Evolutionary conservation across 2,888 invertebrate genomes (phyloP).

Genomic region (Itoplectis maculator): DNA sequence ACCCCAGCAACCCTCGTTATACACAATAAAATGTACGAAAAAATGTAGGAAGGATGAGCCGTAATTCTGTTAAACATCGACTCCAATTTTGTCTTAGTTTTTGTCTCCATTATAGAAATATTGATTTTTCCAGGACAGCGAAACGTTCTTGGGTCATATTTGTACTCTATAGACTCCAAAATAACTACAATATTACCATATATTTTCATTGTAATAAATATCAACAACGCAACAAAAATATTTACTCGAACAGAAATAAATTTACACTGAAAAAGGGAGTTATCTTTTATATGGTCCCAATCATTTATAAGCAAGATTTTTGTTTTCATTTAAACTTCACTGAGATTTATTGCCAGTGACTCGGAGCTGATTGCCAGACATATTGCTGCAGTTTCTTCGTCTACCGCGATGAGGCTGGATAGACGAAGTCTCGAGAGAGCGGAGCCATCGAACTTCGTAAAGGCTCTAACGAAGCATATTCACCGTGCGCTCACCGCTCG

Average conservation of each 20-base stretch:
- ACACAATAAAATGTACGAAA: neutral
- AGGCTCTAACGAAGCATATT: conserved; percentile 50
- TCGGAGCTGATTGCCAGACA: too few species aligned
- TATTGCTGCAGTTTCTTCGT: too few species aligned
- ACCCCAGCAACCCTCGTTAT: neutral
- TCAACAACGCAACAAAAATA: neutral
- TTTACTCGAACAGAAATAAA: too few species aligned
- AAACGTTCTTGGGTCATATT: too few species aligned
- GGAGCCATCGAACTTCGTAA: conserved; percentile 35
- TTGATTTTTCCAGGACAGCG: too few species aligned
- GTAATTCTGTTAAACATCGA: neutral
- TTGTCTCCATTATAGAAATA: neutral
- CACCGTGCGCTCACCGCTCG: neutral
- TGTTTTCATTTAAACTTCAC: too few species aligned
- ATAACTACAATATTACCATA: neutral
- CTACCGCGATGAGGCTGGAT: neutral
- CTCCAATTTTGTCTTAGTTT: neutral
- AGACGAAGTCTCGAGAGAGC: conserved; percentile 44
- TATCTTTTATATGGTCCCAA: too few species aligned
- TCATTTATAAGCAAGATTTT: too few species aligned
- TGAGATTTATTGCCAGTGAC: too few species aligned
- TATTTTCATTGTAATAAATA: neutral
- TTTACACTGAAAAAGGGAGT: too few species aligned
- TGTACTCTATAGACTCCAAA: neutral
- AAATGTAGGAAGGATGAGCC: neutral